Conservation (phyloP, 2,888 invertebrate genomes). For the Vesta saturnalis region DNA sequence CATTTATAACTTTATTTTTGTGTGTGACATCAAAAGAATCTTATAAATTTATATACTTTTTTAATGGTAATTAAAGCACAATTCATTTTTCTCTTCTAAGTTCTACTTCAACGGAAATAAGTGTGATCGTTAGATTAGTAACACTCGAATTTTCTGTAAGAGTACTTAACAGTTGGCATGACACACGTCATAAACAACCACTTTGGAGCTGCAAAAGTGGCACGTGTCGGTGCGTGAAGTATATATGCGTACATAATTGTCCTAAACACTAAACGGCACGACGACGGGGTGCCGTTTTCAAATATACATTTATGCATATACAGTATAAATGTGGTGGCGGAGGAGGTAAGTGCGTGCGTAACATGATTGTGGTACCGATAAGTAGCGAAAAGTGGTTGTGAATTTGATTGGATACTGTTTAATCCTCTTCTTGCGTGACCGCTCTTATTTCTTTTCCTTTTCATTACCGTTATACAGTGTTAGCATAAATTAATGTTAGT, state of each 20-base stretch:
- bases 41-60: too few relatives aligned
- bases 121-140: neutral
- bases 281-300: slow-evolving; percentile 30
- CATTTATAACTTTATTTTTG: slow-evolving; percentile 3
- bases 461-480: slow-evolving; percentile 34
- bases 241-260: slow-evolving; percentile 40
- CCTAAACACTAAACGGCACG: slow-evolving; percentile 29
- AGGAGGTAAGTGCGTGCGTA: slow-evolving; percentile 24
- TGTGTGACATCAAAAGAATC: neutral
- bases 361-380: slow-evolving; percentile 47
- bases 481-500: slow-evolving; percentile 35
- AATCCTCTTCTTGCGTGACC: slow-evolving; percentile 55
- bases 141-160: slow-evolving; percentile 6
- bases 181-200: slow-evolving; percentile 36
- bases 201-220: slow-evolving; percentile 33
- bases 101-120: neutral
- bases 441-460: slow-evolving; percentile 43
- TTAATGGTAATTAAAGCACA: neutral
- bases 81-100: neutral
- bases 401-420: slow-evolving; percentile 56
- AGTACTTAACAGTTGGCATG: slow-evolving; percentile 25
- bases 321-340: neutral
- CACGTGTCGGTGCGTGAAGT: slow-evolving; percentile 43
- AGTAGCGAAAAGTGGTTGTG: slow-evolving; percentile 54
- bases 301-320: slow-evolving; percentile 9